Evolutionary conservation across 1,140 invertebrate species (phyloP), one percentile per base, ranked within the genome.

Genomic region (Belonocnema kinseyi): DNA sequence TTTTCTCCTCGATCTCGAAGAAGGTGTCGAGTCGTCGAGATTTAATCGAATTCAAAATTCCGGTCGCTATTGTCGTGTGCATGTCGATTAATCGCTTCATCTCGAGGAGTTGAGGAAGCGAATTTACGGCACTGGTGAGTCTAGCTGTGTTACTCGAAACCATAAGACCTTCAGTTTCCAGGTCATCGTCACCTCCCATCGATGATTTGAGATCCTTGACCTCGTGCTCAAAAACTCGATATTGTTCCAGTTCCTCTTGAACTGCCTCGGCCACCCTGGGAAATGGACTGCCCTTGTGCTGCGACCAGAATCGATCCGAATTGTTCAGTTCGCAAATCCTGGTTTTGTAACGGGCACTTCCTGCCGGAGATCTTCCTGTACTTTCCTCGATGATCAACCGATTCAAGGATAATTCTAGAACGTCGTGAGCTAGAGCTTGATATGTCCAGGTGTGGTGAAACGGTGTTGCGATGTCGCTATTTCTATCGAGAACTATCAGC

Each of bases 391-490:
- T 94, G 46, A 96, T 93, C 2, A 98, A 94, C 78, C 97, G 91
- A 91, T 99, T 99, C 66, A 99, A 91, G 21, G 96, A 94, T 74
- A 99, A 92, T 86, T 99, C 96, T 16, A 99, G 89, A 1, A 99
- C 95, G 93, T 99, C 98, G 90, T 99, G 98, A 50, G 97, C 95
- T 73, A 99, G 89, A 13, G 99, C 98, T 92, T 99, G 98, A 91
- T 99, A 99, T 1, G 98, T 99, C 99, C 99, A 99, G 5, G 99
- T 99, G 90, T 99, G 99, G 94, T 99, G 98, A 77, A 99, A 91
- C 52, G 98, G 98, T 17, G 98, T 99, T 1, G 98, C 97, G 93
- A 99, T 95, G 91, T 99, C 99, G 76, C 99, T 93, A 92, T 97
- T 98, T 77, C 99, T 93, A 91, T 99, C 99, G 61, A 99, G 92